Base-by-base conservation (phyloP, 2,888 invertebrate genomes). In the Phania funesta region DNA sequence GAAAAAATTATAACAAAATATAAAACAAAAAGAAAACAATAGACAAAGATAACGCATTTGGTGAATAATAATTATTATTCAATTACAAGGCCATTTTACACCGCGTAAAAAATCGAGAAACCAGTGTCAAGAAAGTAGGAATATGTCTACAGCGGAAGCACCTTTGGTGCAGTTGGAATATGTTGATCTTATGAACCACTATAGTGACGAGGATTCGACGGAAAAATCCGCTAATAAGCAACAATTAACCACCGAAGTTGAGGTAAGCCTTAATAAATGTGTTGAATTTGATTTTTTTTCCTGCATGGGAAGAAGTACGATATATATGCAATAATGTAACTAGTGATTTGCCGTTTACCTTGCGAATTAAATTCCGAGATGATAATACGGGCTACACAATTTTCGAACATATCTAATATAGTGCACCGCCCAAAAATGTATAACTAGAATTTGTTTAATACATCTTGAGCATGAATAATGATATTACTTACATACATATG, bases 151-250 rank as follows among this genome's bases (percentile, higher is more conserved):
- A 91, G 92, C 92, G 91, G 93, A 93, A 91, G 93, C 93, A 89
- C 93, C 93, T 87, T 92, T 93, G 91, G 92, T 93, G 90, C 93
- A 93, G 91, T 92, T 93, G 92, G 93, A 93, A 91, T 93, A 93
- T 85, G 87, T 88, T 83, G 90, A 90, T 85, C 86, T 90, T 60
- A 90, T 90, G 82, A 88, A 88, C 60, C 87, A 87, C 78, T 87
- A 87, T 80, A 86, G 86, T 35, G 88, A 89, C 81, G 87, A 88
- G 73, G 86, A 86, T 71, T 24, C 82, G 48, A 44, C 67, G 13
- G 73, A 83, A 68, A 73, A 76, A 38, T 38, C 83, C 78, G 87
- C 81, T 87, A 87, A 44, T 86, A 87, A 85, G 87, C 88, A 68
- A 86, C 71, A 67, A 77, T 68, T 83, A 83, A 81, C 80, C 80